Conservation (phyloP, 2,797 vertebrate species). For the Melanotaenia boesemani region DNA sequence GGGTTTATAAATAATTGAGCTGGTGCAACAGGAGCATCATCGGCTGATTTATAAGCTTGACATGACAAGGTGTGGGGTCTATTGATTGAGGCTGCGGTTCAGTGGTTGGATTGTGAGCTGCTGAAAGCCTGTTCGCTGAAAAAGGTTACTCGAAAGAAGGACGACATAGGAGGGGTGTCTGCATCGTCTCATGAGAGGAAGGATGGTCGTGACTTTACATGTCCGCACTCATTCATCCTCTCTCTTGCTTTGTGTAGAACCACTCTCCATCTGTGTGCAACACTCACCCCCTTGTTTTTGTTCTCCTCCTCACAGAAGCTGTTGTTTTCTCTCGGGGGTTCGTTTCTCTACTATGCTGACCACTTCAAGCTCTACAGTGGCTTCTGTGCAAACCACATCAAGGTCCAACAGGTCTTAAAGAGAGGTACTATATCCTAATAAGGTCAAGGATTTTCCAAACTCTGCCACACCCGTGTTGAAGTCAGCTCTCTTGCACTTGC, state of each 20-base stretch:
- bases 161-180: conserved; percentile 14
- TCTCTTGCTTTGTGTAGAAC: conserved; percentile 30
- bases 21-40: conserved; percentile 37
- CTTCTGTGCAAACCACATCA: conserved; percentile 98
- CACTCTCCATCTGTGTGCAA: conserved; percentile 31
- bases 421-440: conserved; percentile 85
- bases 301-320: conserved; percentile 86
- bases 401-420: conserved; percentile 98
- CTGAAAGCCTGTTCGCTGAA: conserved; percentile 53
- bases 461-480: conserved; percentile 6
- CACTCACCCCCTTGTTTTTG: conserved; percentile 15
- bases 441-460: no score
- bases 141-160: conserved; percentile 37
- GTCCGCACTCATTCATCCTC: conserved; percentile 57
- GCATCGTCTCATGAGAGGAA: conserved; percentile 38
- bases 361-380: conserved; percentile 99
- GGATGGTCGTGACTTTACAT: conserved; percentile 54
- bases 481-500: conserved; percentile 50
- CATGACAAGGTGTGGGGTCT: conserved; percentile 61
- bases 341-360: conserved; percentile 98
- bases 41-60: conserved; percentile 59
- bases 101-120: conserved; percentile 52
- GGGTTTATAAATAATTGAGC: conserved; percentile 60
- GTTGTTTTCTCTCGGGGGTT: conserved; percentile 97
- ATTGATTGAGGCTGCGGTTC: conserved; percentile 61